These are phyloP conservation scores for Eretmocerus hayati DNA, from an alignment of 2,888 invertebrate species.

Conservation along the genomic window DNA sequence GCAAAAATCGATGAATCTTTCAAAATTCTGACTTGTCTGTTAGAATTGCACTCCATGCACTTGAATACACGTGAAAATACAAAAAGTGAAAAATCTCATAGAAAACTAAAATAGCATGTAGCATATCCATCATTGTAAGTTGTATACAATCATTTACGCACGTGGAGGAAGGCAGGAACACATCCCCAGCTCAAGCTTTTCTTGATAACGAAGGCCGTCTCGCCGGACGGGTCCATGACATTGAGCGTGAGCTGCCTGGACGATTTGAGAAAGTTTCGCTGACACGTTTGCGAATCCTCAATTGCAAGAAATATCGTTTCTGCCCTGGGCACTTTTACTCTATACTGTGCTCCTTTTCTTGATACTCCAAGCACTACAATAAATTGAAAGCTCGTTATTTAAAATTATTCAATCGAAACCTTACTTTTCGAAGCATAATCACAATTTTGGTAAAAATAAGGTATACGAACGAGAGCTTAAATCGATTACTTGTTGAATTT, in stretches of 20 bases:
- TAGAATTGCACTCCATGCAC: background rate
- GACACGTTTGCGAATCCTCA: conserved; percentile 57
- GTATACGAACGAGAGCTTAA: conserved; percentile 57
- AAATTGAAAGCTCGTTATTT: background rate
- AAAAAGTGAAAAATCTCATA: background rate
- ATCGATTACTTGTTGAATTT: conserved; percentile 76
- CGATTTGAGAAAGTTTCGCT: conserved; percentile 66
- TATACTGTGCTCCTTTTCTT: conserved; percentile 66
- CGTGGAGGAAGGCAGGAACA: conserved; percentile 33
- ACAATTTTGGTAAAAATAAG: too few species aligned
- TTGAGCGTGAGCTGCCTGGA: conserved; percentile 66
- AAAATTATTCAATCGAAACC: too few species aligned
- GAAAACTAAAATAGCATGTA: background rate
- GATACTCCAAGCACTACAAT: conserved; percentile 55
- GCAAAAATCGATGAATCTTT: too few species aligned
- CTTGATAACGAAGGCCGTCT: conserved; percentile 68
- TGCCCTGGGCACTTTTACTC: conserved; percentile 63
- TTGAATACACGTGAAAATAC: too few species aligned
- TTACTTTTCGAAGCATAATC: too few species aligned
- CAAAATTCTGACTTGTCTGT: too few species aligned
- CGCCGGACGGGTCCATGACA: conserved; percentile 73
- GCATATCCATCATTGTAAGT: background rate
- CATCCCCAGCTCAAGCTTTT: conserved; percentile 35
- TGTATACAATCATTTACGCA: conserved; percentile 20
- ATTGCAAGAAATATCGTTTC: conserved; percentile 70